A percentile compares a stretch with the other conserved stretches of the same genome.
Conservation (phyloP, 2,113 vertebrate genomes). For the Aix galericulata region DNA sequence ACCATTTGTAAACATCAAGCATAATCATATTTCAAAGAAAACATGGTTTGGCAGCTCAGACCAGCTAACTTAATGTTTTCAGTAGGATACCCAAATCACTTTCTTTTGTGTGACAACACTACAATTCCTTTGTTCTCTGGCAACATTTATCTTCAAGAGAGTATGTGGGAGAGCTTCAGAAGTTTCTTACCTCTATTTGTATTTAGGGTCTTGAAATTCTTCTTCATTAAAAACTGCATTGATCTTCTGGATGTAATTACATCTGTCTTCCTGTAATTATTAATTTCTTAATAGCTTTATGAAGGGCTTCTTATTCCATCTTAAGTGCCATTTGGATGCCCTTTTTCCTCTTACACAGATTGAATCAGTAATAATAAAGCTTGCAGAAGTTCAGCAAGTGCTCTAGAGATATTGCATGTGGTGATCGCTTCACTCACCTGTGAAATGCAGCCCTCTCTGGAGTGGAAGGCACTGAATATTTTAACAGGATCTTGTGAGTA, state of each 20-base stretch:
- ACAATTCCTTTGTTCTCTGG: background rate
- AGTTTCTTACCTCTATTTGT: constrained; percentile 20
- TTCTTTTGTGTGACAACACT: background rate
- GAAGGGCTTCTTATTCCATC: constrained; percentile 59
- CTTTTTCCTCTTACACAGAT: constrained; percentile 52
- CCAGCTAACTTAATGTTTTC: background rate
- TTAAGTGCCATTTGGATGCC: constrained; percentile 63
- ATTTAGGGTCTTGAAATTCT: constrained; percentile 52
- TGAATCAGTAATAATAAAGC: constrained; percentile 58
- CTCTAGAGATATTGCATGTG: constrained; percentile 1
- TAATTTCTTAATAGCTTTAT: constrained; percentile 72
- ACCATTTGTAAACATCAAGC: background rate
- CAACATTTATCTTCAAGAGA: background rate
- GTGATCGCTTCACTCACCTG: constrained; percentile 42
- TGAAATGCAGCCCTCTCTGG: constrained; percentile 6
- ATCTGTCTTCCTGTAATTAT: constrained; percentile 71
- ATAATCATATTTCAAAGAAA: background rate
- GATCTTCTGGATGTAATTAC: constrained; percentile 64
- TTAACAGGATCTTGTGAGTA: background rate
- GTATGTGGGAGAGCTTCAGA: background rate
- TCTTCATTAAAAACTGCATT: constrained; percentile 58
- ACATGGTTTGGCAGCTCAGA: background rate
- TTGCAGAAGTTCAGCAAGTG: constrained; percentile 47
- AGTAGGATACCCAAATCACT: background rate
- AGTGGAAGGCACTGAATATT: constrained; percentile 8